Conservation (phyloP, 2,113 vertebrate species). For the Morone saxatilis region DNA sequence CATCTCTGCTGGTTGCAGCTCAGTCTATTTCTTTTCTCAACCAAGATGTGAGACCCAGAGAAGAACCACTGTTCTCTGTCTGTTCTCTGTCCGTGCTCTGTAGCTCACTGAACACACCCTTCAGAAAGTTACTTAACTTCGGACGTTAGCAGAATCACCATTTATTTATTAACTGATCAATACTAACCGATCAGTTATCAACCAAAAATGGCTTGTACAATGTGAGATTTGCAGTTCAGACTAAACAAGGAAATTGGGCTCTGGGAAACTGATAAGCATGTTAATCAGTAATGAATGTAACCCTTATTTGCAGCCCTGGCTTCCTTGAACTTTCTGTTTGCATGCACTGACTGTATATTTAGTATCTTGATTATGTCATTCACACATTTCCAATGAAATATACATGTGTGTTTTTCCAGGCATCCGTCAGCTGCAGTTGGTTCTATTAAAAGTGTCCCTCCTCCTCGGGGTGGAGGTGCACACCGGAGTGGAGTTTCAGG, state of each 20-base stretch:
- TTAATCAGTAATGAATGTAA: background rate
- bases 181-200: too few species aligned
- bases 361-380: background rate
- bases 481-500: conserved; percentile 87
- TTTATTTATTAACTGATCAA: too few species aligned
- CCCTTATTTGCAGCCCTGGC: background rate
- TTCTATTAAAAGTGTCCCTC: conserved; percentile 92
- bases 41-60: too few species aligned
- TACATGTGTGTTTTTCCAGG: conserved; percentile 80
- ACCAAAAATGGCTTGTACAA: background rate
- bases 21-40: too few species aligned
- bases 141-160: too few species aligned
- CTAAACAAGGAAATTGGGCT: too few species aligned
- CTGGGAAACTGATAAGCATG: background rate
- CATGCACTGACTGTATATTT: background rate
- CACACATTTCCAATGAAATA: background rate
- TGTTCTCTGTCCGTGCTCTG: too few species aligned
- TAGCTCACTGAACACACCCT: too few species aligned
- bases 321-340: background rate
- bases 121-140: too few species aligned
- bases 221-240: too few species aligned
- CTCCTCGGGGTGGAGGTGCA: conserved; percentile 94
- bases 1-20: too few species aligned
- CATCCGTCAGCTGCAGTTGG: conserved; percentile 95
- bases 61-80: too few species aligned